These are phyloP conservation scores for Polymixis flavicincta DNA, from an alignment of 2,888 invertebrate species.

Conservation along the genomic window DNA sequence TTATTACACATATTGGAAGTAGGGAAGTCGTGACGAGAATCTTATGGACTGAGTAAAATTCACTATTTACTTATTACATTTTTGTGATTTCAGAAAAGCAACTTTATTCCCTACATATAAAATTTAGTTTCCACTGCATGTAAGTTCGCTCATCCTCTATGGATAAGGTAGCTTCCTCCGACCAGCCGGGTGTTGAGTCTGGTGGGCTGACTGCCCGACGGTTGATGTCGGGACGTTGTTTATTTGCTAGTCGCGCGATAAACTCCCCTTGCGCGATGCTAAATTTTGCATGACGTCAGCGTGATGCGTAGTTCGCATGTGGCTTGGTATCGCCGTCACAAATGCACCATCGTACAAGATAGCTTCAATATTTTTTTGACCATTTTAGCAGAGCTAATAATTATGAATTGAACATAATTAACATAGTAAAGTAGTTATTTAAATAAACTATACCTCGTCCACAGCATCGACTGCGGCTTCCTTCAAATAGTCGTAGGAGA, in stretches of 20 bases:
- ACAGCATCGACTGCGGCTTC: slow-evolving; percentile 90
- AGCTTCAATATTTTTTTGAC: background rate
- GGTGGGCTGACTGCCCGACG: background rate
- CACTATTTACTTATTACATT: background rate
- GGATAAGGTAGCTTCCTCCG: too few species aligned
- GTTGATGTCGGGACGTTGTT: too few species aligned
- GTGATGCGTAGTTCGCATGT: background rate
- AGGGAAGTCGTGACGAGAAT: background rate
- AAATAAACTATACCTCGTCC: slow-evolving; percentile 88
- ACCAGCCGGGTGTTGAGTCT: background rate
- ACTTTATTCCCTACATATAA: background rate
- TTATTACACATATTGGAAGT: background rate
- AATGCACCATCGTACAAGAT: background rate
- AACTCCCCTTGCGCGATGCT: too few species aligned
- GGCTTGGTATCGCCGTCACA: background rate
- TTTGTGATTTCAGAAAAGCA: background rate
- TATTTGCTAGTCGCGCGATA: background rate
- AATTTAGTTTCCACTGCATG: too few species aligned
- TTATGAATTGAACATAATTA: slow-evolving; percentile 1
- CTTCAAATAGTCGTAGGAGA: slow-evolving; percentile 88
- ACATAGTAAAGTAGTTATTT: background rate
- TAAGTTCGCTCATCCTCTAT: background rate
- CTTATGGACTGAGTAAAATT: background rate
- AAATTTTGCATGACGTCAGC: background rate
- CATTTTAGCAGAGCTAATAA: background rate